Conservation (phyloP, 2,888 invertebrate species). For the Aproaerema taeniolella region DNA sequence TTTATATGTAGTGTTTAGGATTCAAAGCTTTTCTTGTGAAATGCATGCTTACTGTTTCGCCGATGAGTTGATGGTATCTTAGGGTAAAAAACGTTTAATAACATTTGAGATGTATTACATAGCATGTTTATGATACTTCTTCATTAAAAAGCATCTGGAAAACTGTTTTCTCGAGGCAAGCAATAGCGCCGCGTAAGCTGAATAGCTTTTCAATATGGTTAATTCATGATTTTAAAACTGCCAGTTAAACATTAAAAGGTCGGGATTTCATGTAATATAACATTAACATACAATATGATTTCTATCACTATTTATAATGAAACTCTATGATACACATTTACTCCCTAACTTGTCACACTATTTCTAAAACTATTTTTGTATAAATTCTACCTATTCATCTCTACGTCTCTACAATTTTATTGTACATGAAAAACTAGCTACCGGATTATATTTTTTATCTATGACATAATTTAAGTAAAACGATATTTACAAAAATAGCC, state of each 20-base stretch:
- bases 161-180: background rate
- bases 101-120: no score
- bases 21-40: no score
- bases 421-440: conserved; percentile 75
- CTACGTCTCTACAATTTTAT: conserved; percentile 71
- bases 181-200: conserved; percentile 1
- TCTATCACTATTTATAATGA: conserved; percentile 24
- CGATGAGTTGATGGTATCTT: no score
- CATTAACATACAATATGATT: conserved; percentile 24
- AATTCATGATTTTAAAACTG: no score
- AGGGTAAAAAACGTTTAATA: no score
- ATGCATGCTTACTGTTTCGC: no score
- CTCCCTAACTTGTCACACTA: conserved; percentile 61
- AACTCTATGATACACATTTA: conserved; percentile 62
- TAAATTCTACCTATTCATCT: conserved; percentile 69
- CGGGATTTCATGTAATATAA: no score
- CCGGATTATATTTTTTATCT: conserved; percentile 65
- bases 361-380: conserved; percentile 65
- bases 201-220: no score
- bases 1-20: no score
- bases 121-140: no score
- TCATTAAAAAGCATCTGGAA: no score
- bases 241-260: background rate
- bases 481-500: conserved; percentile 75
- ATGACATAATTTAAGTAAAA: conserved; percentile 73